Conservation (phyloP, 1,140 invertebrate genomes). For the Nasonia vitripennis region DNA sequence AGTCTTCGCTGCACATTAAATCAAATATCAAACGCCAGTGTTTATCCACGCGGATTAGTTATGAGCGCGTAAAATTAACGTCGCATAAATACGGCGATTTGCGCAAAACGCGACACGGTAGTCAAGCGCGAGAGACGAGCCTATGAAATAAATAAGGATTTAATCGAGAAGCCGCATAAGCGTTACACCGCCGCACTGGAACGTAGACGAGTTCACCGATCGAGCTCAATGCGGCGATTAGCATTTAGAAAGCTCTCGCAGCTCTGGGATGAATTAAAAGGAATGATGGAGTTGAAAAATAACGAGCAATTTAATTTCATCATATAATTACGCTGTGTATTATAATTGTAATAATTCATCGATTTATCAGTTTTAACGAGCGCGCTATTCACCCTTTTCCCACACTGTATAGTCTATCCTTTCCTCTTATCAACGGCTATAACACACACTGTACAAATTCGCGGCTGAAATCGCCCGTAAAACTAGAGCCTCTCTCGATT, state of each 20-base stretch:
- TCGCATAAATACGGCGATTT: too few relatives aligned
- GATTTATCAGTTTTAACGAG: too few relatives aligned
- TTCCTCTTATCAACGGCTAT: too few relatives aligned
- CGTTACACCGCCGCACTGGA: too few relatives aligned
- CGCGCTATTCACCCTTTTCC: too few relatives aligned
- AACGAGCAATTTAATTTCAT: background rate
- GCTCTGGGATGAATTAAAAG: background rate
- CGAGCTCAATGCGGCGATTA: background rate
- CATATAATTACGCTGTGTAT: too few relatives aligned
- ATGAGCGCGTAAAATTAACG: too few relatives aligned
- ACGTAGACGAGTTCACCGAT: background rate
- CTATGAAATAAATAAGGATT: background rate
- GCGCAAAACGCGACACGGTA: too few relatives aligned
- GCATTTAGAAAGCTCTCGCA: background rate
- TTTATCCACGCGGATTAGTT: too few relatives aligned
- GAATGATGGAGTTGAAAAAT: background rate
- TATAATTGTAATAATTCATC: background rate
- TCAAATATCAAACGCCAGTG: background rate
- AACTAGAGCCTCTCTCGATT: conserved; percentile 24
- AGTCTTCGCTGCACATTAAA: too few relatives aligned
- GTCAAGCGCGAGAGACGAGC: background rate
- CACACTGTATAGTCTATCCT: too few relatives aligned
- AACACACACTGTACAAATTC: background rate
- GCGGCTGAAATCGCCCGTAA: conserved; percentile 34
- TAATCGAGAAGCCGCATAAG: background rate